Percentiles rank a stretch among this genome's conserved stretches.
Evolutionary conservation across 1,140 invertebrate species (phyloP).

Genomic region (Pogonognathellus flavescens): DNA sequence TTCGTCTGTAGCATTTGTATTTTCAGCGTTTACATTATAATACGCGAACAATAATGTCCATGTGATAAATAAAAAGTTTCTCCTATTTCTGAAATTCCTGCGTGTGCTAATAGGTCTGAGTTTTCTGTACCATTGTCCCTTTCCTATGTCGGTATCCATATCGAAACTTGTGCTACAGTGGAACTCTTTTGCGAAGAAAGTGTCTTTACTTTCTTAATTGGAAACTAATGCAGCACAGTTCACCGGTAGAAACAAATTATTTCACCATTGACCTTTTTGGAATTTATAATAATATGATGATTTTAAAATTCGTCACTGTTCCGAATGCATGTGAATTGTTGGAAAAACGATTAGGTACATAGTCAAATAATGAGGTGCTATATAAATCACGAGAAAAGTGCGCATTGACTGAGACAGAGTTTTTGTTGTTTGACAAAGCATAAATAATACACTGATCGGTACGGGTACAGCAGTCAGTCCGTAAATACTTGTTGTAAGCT

Average conservation of each 20-base stretch:
- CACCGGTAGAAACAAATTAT: no score
- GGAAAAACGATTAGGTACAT: no score
- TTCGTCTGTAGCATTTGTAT: neutral
- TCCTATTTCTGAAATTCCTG: slow-evolving; percentile 41
- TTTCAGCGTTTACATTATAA: slow-evolving; percentile 54
- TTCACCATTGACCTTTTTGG: no score
- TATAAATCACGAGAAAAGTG: slow-evolving; percentile 10
- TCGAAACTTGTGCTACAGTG: no score
- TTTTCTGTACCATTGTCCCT: slow-evolving; percentile 8
- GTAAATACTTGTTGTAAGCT: slow-evolving; percentile 20
- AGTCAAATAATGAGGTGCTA: no score
- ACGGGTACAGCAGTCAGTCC: neutral
- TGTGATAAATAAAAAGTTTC: slow-evolving; percentile 52
- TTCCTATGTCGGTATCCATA: neutral
- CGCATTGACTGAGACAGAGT: slow-evolving; percentile 21
- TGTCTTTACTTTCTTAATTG: slow-evolving; percentile 6
- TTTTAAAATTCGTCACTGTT: no score
- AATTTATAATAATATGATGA: no score
- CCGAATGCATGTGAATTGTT: no score
- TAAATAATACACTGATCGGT: neutral
- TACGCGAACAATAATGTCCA: slow-evolving; percentile 57
- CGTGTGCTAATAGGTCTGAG: neutral
- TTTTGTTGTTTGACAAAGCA: slow-evolving; percentile 42
- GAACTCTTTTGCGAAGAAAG: neutral
- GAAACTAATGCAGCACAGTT: no score